Percentiles rank a stretch among this genome's conserved stretches.
Evolutionary conservation across 2,888 invertebrate species (phyloP).

Genomic region (Orgyia antiqua): DNA sequence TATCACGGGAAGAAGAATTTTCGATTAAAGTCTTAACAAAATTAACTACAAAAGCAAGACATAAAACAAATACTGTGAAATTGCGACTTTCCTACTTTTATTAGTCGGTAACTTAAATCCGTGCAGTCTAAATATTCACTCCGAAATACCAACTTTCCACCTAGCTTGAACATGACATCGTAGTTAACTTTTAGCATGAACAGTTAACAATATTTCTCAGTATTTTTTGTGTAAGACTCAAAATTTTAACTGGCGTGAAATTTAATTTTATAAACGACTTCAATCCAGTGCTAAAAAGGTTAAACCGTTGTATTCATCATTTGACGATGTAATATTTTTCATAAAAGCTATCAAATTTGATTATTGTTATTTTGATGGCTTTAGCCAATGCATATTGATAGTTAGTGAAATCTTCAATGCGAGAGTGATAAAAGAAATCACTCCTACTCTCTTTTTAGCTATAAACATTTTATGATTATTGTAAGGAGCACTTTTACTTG

Average conservation of each 20-base stretch:
- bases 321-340: not conserved
- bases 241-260: slow-evolving; percentile 58
- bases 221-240: slow-evolving; percentile 43
- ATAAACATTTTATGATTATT: not conserved
- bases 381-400: slow-evolving; percentile 3
- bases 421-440: not conserved
- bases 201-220: slow-evolving; percentile 2
- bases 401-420: slow-evolving; percentile 1
- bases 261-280: slow-evolving; percentile 56
- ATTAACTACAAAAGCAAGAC: no score
- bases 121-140: no score
- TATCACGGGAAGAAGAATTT: no score
- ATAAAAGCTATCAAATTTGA: slow-evolving; percentile 1
- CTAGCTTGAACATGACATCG: no score
- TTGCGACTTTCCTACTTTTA: no score
- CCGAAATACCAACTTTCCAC: no score
- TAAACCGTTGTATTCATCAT: slow-evolving; percentile 5
- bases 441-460: not conserved
- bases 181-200: slow-evolving; percentile 14
- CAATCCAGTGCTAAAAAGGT: slow-evolving; percentile 42
- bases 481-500: not conserved
- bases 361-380: slow-evolving; percentile 6
- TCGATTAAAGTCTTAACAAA: no score
- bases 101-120: no score
- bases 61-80: no score